Percentiles rank a stretch among this genome's conserved stretches.
Conservation (phyloP, 2,797 vertebrate genomes). For the Picus viridis region DNA sequence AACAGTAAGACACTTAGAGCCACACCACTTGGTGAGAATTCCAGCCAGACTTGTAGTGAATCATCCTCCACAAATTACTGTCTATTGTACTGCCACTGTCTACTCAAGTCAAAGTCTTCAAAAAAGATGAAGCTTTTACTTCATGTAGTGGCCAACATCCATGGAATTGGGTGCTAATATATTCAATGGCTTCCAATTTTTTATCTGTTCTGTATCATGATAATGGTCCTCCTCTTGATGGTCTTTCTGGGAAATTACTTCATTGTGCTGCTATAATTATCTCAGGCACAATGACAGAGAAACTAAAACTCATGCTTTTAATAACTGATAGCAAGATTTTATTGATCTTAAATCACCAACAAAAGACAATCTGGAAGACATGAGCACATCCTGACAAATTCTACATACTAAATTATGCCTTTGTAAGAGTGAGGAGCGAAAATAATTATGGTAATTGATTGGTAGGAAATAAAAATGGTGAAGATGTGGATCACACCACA, state of each 20-base stretch:
- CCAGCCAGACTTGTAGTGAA: fast-evolving
- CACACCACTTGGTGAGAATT: background rate
- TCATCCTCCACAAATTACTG: background rate
- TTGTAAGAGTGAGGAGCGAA: background rate
- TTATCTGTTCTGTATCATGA: background rate
- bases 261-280: background rate
- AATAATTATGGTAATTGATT: background rate
- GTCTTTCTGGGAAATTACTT: background rate
- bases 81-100: background rate
- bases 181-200: background rate
- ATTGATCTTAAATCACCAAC: background rate
- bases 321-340: background rate
- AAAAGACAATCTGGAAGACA: background rate
- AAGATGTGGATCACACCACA: background rate
- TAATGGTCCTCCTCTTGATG: background rate
- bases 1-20: background rate
- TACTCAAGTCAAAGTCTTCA: background rate
- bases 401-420: background rate
- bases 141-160: background rate
- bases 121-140: background rate
- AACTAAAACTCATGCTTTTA: background rate
- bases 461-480: background rate
- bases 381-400: background rate
- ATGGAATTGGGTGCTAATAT: background rate
- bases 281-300: background rate